Evolutionary conservation across 2,113 vertebrate genomes (phyloP), one percentile per base, ranked within the genome.

Genomic region (Rhizomys pruinosus): DNA sequence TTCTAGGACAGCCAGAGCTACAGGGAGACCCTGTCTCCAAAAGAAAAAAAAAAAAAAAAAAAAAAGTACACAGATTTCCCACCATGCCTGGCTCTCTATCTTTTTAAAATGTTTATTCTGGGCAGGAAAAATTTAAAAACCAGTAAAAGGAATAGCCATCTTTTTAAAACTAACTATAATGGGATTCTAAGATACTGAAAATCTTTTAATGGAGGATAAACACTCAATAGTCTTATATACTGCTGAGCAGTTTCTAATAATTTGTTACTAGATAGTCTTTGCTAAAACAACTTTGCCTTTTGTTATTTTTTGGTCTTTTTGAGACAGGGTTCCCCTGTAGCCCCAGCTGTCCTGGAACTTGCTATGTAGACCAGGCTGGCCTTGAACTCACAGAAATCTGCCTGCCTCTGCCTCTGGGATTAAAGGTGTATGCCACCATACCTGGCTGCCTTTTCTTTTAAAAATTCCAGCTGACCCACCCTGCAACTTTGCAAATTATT

Each of bases 201-300:
- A 25, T 66, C 47, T 90, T 79, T 84, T 76, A 39, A 77, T 25
- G 13, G 39, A 87, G 91, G 10, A 84, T n/a, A 69, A 69, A 90
- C 3, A 52, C 74, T 71, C 57, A 69, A 29, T 9, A 73, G 27
- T 69, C 10, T 86, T 25, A 3, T 23, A 37, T 25, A 57, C 11
- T 94, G 22, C 88, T 78, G 29, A 87, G 22, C 34, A 71, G 44
- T 74, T 84, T 87, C 32, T 86, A 85, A 22, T 89, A 39, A 63
- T 90, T 23, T 95, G 57, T 13, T 23, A 4, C 20, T 27, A 34
- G 7, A 20, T 16, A 66, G n/a, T 87, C 20, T 92, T 72, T 78
- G 25, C 10, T n/a, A 81, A 90, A 93, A 85, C 1, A 10, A 59
- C 2, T 29, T 59, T 90, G 34, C 4, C 29, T 79, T 80, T 77